Evolutionary conservation across 1,140 invertebrate species (phyloP).

Genomic region (Chlorops oryzae): DNA sequence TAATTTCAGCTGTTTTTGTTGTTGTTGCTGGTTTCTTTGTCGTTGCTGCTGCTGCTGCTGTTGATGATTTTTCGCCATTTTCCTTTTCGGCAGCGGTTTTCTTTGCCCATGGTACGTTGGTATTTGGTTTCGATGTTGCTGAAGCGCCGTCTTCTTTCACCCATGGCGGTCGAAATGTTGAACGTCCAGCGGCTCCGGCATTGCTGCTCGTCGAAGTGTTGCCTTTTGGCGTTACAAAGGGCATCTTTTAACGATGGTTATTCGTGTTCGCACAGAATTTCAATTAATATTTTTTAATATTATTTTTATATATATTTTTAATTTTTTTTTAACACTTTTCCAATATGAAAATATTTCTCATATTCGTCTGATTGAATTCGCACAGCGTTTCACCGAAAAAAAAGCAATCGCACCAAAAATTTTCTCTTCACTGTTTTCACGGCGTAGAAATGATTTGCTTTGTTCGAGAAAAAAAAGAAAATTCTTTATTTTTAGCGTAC

Average conservation of each 20-base stretch:
- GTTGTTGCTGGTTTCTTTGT: conserved; percentile 11
- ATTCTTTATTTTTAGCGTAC: too few relatives aligned
- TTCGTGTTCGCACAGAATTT: background rate
- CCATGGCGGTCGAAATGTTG: conserved; percentile 73
- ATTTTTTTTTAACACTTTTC: too few relatives aligned
- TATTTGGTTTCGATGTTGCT: conserved; percentile 36
- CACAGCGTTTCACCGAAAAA: too few relatives aligned
- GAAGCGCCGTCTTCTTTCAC: conserved; percentile 63
- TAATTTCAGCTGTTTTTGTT: conserved; percentile 20
- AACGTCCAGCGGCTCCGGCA: conserved; percentile 49
- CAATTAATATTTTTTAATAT: background rate
- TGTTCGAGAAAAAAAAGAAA: too few relatives aligned
- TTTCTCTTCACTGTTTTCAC: too few relatives aligned
- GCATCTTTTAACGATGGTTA: conserved; percentile 22
- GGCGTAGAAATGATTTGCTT: too few relatives aligned
- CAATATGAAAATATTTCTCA: too few relatives aligned
- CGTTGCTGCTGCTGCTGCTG: conserved; percentile 3
- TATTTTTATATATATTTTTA: too few relatives aligned
- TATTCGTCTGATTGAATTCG: too few relatives aligned
- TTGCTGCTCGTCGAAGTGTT: conserved; percentile 27
- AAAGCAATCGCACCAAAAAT: too few relatives aligned
- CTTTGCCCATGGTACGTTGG: conserved; percentile 58
- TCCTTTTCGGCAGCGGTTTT: conserved; percentile 46
- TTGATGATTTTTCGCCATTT: conserved; percentile 32
- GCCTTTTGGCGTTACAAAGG: conserved; percentile 38